phyloP scores from a whole-genome alignment of 2,888 invertebrate species.

The Rhabditoides inermis region DNA sequence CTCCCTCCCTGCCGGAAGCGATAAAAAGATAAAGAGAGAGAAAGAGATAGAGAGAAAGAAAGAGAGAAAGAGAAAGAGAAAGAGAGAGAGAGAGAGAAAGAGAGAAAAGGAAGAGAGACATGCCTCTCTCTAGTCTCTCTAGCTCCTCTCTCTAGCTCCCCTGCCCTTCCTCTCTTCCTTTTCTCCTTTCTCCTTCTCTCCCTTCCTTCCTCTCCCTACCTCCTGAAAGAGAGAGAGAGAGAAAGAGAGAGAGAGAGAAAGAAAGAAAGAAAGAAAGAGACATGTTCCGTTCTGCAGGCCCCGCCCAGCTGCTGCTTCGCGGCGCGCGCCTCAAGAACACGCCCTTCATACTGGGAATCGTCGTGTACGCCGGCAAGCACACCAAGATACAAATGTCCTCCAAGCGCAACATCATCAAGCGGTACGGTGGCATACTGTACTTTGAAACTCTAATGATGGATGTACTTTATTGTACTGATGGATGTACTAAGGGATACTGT shows the following conservation, averaged over 20 bases:
- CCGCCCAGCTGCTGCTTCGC: conserved; percentile 78
- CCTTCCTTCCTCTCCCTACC: neutral
- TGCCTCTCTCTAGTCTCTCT: too few relatives aligned
- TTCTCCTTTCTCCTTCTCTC: conserved; percentile 4
- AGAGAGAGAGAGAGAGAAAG: neutral
- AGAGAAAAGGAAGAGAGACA: neutral
- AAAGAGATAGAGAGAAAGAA: neutral
- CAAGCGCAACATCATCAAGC: conserved; percentile 72
- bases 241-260: too few relatives aligned
- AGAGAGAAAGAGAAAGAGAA: neutral
- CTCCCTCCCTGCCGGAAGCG: neutral
- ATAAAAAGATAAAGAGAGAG: neutral
- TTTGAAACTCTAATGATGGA: too few relatives aligned
- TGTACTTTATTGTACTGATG: too few relatives aligned
- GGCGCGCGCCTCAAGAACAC: conserved; percentile 93
- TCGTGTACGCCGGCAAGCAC: conserved; percentile 95
- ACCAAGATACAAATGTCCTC: conserved; percentile 93
- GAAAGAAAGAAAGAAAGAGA: too few relatives aligned
- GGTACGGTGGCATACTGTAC: too few relatives aligned
- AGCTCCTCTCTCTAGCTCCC: conserved; percentile 5
- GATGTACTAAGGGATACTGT: too few relatives aligned
- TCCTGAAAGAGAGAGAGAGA: neutral
- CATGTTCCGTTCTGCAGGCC: too few relatives aligned
- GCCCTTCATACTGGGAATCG: conserved; percentile 79
- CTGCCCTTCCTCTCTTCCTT: conserved; percentile 5